Percentiles rank a stretch among this genome's conserved stretches.
Conservation (phyloP, 2,113 vertebrate species). For the Peromyscus californicus region DNA sequence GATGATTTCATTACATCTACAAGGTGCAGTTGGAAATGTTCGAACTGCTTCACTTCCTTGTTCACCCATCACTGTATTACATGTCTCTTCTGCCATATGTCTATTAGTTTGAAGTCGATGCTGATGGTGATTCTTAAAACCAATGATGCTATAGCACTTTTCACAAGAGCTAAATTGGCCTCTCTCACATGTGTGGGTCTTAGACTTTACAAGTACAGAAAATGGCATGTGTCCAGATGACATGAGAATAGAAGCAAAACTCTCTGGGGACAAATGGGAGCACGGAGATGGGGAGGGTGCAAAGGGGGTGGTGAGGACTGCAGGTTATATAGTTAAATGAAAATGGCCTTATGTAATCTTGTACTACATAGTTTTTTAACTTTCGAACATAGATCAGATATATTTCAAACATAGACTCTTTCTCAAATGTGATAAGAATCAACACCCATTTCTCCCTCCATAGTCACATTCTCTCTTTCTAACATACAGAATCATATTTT, state of each 20-base stretch:
- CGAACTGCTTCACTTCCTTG: background rate
- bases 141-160: background rate
- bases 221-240: background rate
- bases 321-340: too few species aligned
- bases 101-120: background rate
- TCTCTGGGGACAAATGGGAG: background rate
- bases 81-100: background rate
- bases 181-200: background rate
- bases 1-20: background rate
- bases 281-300: background rate
- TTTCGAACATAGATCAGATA: background rate
- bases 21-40: background rate
- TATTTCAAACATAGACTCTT: too few species aligned
- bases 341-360: background rate
- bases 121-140: constrained; percentile 29
- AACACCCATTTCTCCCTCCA: background rate
- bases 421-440: background rate
- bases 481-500: too few species aligned
- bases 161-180: background rate
- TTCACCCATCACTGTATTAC: background rate
- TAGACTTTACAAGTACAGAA: background rate
- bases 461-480: too few species aligned
- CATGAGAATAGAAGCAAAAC: background rate
- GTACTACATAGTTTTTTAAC: background rate
- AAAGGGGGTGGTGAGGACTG: background rate